Evolutionary conservation across 2,797 vertebrate genomes (phyloP).

Genomic region (Phyllotis vaccarum): DNA sequence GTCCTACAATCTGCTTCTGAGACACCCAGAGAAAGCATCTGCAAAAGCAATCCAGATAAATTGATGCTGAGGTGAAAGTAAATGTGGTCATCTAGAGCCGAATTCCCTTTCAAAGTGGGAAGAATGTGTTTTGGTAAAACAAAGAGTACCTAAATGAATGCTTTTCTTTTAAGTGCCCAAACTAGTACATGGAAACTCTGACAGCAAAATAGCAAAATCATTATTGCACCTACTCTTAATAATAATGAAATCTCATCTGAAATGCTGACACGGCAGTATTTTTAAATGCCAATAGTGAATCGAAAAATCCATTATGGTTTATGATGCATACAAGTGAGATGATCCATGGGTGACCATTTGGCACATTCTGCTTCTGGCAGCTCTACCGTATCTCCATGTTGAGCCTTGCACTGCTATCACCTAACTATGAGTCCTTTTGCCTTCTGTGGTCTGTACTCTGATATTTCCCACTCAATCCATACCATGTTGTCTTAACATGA

Average conservation of each 20-base stretch:
- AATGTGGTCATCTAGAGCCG: neutral
- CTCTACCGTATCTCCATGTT: accelerated
- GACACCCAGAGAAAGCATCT: neutral
- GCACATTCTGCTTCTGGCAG: neutral
- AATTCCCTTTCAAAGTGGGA: neutral
- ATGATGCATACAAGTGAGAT: neutral
- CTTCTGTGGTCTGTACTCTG: neutral
- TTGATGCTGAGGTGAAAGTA: neutral
- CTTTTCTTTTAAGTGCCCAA: neutral
- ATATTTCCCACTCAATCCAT: neutral
- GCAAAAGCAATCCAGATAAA: neutral
- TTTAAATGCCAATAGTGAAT: neutral
- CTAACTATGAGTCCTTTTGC: neutral
- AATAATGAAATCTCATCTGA: neutral
- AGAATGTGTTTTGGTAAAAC: neutral
- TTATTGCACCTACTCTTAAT: neutral
- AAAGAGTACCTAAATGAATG: neutral
- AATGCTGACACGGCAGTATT: neutral
- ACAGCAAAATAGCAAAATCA: neutral
- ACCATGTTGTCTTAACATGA: neutral
- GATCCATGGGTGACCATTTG: neutral
- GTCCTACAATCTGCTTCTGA: neutral
- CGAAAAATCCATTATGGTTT: neutral
- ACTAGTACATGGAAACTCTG: neutral
- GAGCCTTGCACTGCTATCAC: neutral